These are phyloP conservation scores for Scaptomyza polygonia DNA, from an alignment of 2,888 invertebrate genomes.

Conservation along the genomic window DNA sequence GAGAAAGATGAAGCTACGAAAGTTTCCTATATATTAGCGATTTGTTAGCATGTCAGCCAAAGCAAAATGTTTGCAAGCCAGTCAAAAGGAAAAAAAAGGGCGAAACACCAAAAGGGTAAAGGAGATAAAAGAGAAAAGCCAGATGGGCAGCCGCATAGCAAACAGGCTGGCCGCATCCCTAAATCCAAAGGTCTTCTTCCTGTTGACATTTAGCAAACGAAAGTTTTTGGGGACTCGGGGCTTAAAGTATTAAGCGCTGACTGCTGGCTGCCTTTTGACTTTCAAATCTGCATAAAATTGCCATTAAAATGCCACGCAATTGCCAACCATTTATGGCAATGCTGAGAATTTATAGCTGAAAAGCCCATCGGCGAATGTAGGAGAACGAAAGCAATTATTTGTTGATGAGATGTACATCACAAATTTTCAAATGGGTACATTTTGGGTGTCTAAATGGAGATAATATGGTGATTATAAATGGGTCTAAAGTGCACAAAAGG, in stretches of 20 bases:
- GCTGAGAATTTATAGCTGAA: slow-evolving; percentile 38
- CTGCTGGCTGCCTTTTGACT: slow-evolving; percentile 41
- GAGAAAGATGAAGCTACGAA: background rate
- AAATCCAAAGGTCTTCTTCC: slow-evolving; percentile 51
- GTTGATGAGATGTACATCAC: slow-evolving; percentile 31
- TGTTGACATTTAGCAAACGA: slow-evolving; percentile 72
- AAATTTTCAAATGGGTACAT: background rate
- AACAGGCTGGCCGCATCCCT: slow-evolving; percentile 13
- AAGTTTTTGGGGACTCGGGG: slow-evolving; percentile 28
- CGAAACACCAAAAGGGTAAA: background rate
- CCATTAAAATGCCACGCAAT: slow-evolving; percentile 74
- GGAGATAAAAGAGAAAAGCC: background rate
- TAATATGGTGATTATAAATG: too few relatives aligned
- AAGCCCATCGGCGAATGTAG: too few relatives aligned
- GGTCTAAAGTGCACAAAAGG: background rate
- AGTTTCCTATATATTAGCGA: slow-evolving; percentile 73
- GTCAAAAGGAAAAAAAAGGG: background rate
- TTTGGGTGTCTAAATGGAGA: background rate
- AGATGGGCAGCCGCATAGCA: slow-evolving; percentile 2
- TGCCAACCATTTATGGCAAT: slow-evolving; percentile 67
- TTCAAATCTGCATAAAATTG: slow-evolving; percentile 74
- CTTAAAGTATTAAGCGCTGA: slow-evolving; percentile 36
- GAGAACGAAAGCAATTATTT: slow-evolving; percentile 42
- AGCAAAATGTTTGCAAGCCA: slow-evolving; percentile 38
- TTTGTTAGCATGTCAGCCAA: slow-evolving; percentile 76